Percentiles rank a stretch among this genome's conserved stretches.
phyloP scores from a whole-genome alignment of 2,888 invertebrate species.

The Lasioglossum malachurum region DNA sequence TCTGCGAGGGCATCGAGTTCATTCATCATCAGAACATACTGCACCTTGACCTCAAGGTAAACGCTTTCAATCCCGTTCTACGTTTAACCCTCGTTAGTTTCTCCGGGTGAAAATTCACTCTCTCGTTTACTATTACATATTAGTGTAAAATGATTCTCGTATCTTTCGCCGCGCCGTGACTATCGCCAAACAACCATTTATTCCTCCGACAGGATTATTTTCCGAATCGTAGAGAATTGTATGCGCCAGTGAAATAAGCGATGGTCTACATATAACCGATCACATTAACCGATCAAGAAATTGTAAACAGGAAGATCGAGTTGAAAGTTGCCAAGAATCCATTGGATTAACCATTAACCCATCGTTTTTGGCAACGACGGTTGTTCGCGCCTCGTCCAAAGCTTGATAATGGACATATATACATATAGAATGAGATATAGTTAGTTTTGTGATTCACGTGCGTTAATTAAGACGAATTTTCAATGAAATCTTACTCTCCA shows the following conservation, averaged over 20 bases:
- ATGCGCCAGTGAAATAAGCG: neutral
- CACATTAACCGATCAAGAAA: neutral
- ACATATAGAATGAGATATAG: neutral
- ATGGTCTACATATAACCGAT: neutral
- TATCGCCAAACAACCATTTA: neutral
- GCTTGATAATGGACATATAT: neutral
- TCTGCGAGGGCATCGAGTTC: conserved; percentile 98
- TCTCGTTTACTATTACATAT: neutral
- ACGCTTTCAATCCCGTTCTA: neutral
- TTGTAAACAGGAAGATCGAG: conserved; percentile 8
- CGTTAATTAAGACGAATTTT: neutral
- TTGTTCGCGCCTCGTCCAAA: neutral
- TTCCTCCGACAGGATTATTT: neutral
- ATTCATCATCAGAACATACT: conserved; percentile 98
- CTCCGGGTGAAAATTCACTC: neutral
- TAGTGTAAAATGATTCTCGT: neutral
- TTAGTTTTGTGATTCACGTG: neutral
- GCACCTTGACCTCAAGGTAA: conserved; percentile 98
- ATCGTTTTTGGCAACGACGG: conserved; percentile 1
- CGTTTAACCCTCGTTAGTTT: neutral
- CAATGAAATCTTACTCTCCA: neutral
- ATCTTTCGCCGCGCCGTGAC: neutral
- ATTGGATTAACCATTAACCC: conserved; percentile 9
- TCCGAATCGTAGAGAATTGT: neutral
- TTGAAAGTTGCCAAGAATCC: conserved; percentile 8